Percentiles rank a stretch among this genome's conserved stretches.
These are phyloP conservation scores for Seriola quinqueradiata DNA, from an alignment of 2,113 vertebrate species.

Conservation along the genomic window DNA sequence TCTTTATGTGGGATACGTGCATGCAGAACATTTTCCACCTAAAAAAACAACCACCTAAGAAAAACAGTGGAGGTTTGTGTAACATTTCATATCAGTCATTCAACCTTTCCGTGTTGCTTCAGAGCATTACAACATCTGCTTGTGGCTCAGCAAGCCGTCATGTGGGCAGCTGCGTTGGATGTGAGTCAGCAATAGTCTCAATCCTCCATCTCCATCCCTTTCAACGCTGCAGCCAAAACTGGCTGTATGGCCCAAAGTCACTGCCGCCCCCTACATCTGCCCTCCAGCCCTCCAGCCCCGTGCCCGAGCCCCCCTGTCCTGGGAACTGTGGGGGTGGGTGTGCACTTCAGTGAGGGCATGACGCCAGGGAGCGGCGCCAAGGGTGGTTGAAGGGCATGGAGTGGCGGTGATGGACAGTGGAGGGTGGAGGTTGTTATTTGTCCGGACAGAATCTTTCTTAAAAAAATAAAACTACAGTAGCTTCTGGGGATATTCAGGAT, in stretches of 20 bases:
- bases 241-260: slow-evolving; percentile 64
- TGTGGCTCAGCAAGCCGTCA: slow-evolving; percentile 44
- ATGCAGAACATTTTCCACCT: background rate
- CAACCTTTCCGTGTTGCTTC: slow-evolving; percentile 17
- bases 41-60: background rate
- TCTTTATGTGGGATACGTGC: background rate
- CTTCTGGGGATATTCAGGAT: background rate
- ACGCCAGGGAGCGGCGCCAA: slow-evolving; percentile 35
- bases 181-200: slow-evolving; percentile 53
- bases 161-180: slow-evolving; percentile 42
- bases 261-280: slow-evolving; percentile 59
- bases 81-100: slow-evolving; percentile 10
- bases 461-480: background rate
- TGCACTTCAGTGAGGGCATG: slow-evolving; percentile 31
- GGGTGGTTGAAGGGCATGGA: slow-evolving; percentile 60
- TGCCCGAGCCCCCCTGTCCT: slow-evolving; percentile 34
- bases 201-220: slow-evolving; percentile 27
- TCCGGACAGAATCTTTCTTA: background rate
- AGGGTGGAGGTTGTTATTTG: slow-evolving; percentile 7
- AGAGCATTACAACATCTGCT: slow-evolving; percentile 59
- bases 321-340: slow-evolving; percentile 43
- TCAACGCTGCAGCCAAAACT: slow-evolving; percentile 47
- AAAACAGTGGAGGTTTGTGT: background rate
- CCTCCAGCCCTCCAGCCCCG: slow-evolving; percentile 37
- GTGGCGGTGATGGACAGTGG: background rate